A percentile compares a stretch with the other conserved stretches of the same genome.
Evolutionary conservation across 2,797 vertebrate species (phyloP).

Genomic region (Phalanger gymnotis): DNA sequence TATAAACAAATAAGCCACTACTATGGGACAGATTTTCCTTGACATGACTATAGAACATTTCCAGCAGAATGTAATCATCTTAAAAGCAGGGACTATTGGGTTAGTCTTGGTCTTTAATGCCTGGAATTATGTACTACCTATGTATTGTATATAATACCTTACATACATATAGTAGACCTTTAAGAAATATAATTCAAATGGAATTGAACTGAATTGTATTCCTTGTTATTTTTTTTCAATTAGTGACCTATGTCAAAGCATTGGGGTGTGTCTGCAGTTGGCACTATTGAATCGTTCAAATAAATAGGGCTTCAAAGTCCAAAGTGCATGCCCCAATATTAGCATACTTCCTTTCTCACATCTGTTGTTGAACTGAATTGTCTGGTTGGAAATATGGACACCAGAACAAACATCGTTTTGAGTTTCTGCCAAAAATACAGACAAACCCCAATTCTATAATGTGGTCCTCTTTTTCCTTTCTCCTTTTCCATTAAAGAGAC

Average conservation of each 20-base stretch:
- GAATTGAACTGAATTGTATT: background rate
- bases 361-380: slow-evolving; percentile 29
- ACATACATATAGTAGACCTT: background rate
- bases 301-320: background rate
- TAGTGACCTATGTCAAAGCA: slow-evolving; percentile 7
- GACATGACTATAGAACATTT: background rate
- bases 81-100: background rate
- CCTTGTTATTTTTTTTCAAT: background rate
- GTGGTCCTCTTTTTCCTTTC: slow-evolving; percentile 37
- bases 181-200: background rate
- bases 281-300: background rate
- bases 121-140: background rate
- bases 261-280: background rate
- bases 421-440: slow-evolving; percentile 45
- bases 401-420: slow-evolving; percentile 61
- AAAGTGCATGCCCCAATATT: slow-evolving; percentile 13
- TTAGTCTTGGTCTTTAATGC: background rate
- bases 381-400: slow-evolving; percentile 37
- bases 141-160: background rate
- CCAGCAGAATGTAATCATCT: background rate
- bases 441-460: slow-evolving; percentile 51
- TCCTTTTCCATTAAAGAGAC: slow-evolving; percentile 53
- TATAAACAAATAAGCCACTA: background rate
- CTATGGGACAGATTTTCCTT: background rate
- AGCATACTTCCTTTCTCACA: slow-evolving; percentile 17